Evolutionary conservation across 2,113 vertebrate species (phyloP), one percentile per base, ranked within the genome.

Genomic region (Chauna torquata): DNA sequence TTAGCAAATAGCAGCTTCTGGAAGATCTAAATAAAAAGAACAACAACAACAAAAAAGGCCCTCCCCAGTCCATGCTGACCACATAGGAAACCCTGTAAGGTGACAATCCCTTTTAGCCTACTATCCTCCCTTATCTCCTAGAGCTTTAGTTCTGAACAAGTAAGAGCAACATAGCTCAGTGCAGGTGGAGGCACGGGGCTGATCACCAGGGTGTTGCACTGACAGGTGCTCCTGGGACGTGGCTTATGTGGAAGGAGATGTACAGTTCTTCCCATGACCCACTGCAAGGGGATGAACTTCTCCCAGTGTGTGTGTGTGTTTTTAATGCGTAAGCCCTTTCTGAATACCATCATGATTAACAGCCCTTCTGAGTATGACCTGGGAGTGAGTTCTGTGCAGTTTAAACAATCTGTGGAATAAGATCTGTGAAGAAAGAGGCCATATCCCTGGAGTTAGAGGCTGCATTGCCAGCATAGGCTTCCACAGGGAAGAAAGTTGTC

Each of bases 121-220:
- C 14, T 54, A 16, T 45, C 40, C 6, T 30, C 22, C 40, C 18
- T 62, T 36, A 15, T 8, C 9, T 38, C 27, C 59, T 36, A 19
- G 16, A 13, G 64, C 36, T 70, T 75, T 36, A n/a, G 30, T 71
- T 84, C 74, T 66, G 27, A 58, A 61, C 18, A 62, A 69, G 34
- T 4, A 66, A 68, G 34, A 16, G 34, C 30, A 61, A 40, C 0
- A 0, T 44, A 12, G 11, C n/a, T 59, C 58, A 44, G 2, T 28
- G 40, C 36, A 76, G 42, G 15, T 6, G 12, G 50, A 1, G 2
- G 27, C 55, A 88, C 23, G 25, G 47, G 34, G 25, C 24, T 72
- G 40, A 57, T 74, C 27, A 52, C 25, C 15, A 32, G 20, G 20
- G 1, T 22, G 4, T 47, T 59, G 42, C 28, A 25, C 2, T 1